Conservation (phyloP, 2,888 invertebrate genomes). For the Miltochrista miniata region DNA sequence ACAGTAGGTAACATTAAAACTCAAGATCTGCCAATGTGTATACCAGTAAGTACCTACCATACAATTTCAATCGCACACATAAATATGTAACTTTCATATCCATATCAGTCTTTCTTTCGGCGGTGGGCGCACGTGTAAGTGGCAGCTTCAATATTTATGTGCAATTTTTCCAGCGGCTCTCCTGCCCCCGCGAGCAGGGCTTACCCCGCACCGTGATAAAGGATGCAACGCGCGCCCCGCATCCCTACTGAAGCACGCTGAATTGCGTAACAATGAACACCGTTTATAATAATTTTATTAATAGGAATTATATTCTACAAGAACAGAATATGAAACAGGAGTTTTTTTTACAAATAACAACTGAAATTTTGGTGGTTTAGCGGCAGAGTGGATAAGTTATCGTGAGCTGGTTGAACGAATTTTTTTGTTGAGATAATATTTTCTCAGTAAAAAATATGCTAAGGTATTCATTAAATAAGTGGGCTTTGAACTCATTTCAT, state of each 20-base stretch:
- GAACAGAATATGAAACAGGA: conserved; percentile 29
- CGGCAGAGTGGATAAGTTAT: conserved; percentile 17
- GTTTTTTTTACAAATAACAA: conserved; percentile 12
- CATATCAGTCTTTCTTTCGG: conserved; percentile 43
- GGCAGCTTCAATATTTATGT: conserved; percentile 84
- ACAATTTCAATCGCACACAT: too few species aligned
- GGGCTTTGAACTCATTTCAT: conserved; percentile 29
- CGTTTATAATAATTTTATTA: conserved; percentile 66
- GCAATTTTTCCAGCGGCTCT: conserved; percentile 79
- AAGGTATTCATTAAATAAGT: conserved; percentile 27
- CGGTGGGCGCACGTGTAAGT: conserved; percentile 82
- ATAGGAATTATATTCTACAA: conserved; percentile 45
- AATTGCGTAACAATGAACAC: conserved; percentile 74
- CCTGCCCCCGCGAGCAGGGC: conserved; percentile 36
- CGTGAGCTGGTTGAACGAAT: conserved; percentile 11
- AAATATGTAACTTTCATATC: conserved; percentile 39
- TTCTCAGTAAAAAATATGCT: conserved; percentile 25
- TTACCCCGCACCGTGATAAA: conserved; percentile 61
- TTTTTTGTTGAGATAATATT: conserved; percentile 22
- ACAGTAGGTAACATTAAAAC: too few species aligned
- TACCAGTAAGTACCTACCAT: too few species aligned
- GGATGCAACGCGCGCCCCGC: conserved; percentile 70
- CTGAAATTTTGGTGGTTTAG: conserved; percentile 7
- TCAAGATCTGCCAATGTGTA: too few species aligned
- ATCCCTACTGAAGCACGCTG: conserved; percentile 53